These are phyloP conservation scores for Micromussa lordhowensis DNA, from an alignment of 92 coral and sea anemone species.

Conservation along the genomic window DNA sequence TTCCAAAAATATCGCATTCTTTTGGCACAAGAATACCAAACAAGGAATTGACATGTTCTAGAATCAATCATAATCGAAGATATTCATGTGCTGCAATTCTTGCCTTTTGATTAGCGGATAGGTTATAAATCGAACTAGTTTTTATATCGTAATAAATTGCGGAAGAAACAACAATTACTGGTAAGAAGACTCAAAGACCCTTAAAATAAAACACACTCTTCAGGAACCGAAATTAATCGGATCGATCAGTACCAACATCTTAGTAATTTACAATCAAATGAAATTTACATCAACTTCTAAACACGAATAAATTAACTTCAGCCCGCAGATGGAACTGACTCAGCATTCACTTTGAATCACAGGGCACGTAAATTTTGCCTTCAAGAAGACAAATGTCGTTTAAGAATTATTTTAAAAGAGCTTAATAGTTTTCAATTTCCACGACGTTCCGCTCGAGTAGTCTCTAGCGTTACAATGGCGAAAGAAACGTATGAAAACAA, in stretches of 20 bases:
- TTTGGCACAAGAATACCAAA: slow-evolving; percentile 9
- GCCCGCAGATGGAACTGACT: background rate
- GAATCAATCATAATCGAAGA: slow-evolving; percentile 9
- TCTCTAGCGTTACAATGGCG: background rate
- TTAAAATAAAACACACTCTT: background rate
- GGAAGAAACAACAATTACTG: background rate
- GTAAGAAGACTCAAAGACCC: background rate
- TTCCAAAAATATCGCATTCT: slow-evolving; percentile 23
- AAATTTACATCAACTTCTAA: background rate
- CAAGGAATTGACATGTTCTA: slow-evolving; percentile 21
- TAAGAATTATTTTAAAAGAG: background rate
- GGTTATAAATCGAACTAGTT: background rate
- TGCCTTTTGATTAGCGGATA: background rate
- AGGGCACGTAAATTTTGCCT: background rate
- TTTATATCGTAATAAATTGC: background rate
- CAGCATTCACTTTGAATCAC: background rate
- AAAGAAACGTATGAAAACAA: background rate
- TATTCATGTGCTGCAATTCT: background rate
- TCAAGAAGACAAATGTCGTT: background rate
- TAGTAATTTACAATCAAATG: background rate
- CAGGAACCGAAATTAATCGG: slow-evolving; percentile 5
- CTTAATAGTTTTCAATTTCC: slow-evolving; percentile 18
- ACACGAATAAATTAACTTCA: background rate
- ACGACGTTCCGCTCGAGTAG: background rate
- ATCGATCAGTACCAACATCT: background rate